phyloP scores from a whole-genome alignment of 2,113 vertebrate genomes.

The Zingel zingel region DNA sequence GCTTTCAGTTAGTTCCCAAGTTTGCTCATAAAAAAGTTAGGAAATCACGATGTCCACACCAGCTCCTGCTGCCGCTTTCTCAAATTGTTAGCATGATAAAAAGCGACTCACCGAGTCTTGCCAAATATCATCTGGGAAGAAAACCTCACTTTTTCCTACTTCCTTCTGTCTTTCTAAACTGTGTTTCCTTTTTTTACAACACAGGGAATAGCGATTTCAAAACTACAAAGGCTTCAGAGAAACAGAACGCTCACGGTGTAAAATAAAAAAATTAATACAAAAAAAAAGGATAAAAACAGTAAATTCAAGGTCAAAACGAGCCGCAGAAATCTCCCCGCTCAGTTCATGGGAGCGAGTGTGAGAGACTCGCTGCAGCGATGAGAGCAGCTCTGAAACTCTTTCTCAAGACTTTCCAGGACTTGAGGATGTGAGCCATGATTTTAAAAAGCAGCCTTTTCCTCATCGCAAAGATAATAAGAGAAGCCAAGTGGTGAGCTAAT shows the following conservation, averaged over 20 bases:
- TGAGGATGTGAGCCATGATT: conserved; percentile 33
- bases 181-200: conserved; percentile 10
- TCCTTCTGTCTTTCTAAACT: conserved; percentile 20
- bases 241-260: conserved; percentile 32
- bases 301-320: conserved; percentile 70
- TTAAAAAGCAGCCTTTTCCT: not conserved
- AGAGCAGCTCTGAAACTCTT: conserved; percentile 56
- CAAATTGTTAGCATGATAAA: conserved; percentile 44
- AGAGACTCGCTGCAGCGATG: conserved; percentile 41
- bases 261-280: conserved; percentile 39
- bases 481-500: not conserved
- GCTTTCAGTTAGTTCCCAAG: not conserved
- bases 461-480: not conserved
- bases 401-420: conserved; percentile 63
- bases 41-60: not conserved
- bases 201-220: conserved; percentile 55
- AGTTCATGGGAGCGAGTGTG: conserved; percentile 37
- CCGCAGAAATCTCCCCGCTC: conserved; percentile 52
- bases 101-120: conserved; percentile 23
- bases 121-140: conserved; percentile 40
- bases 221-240: conserved; percentile 69
- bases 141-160: not conserved
- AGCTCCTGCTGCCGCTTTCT: conserved; percentile 4
- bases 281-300: conserved; percentile 57
- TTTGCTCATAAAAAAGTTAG: conserved; percentile 31